Percentiles rank a stretch among this genome's conserved stretches.
phyloP scores from a whole-genome alignment of 1,140 invertebrate genomes.

The Neodiprion virginianus region DNA sequence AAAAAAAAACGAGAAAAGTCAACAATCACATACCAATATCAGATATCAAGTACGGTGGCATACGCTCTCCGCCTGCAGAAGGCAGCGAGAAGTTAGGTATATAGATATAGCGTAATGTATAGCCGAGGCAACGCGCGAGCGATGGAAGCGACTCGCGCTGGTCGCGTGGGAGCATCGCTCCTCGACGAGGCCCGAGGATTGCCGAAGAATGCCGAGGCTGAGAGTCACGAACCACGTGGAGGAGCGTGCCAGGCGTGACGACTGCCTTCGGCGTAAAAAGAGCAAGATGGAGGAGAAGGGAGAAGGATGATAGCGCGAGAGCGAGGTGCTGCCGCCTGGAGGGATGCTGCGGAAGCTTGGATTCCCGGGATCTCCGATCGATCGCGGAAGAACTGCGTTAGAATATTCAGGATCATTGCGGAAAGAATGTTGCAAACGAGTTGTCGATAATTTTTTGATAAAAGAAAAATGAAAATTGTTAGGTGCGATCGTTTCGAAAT shows the following conservation, averaged over 20 bases:
- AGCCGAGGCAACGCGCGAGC: constrained; percentile 14
- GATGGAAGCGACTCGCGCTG: constrained; percentile 36
- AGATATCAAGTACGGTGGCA: not conserved
- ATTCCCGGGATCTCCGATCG: not conserved
- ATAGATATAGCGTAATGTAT: not conserved
- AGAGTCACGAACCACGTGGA: constrained; percentile 51
- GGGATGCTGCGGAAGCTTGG: not conserved
- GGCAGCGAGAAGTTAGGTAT: not conserved
- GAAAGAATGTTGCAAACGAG: not conserved
- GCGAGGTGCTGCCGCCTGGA: constrained; percentile 25
- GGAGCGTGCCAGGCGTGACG: constrained; percentile 57
- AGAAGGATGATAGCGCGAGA: not conserved
- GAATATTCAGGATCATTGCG: not conserved
- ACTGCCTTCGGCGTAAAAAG: constrained; percentile 30
- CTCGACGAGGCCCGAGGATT: constrained; percentile 40
- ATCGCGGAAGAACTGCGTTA: not conserved
- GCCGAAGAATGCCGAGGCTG: constrained; percentile 40
- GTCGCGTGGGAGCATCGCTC: constrained; percentile 55
- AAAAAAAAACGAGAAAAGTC: not conserved
- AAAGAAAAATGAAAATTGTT: too few relatives aligned
- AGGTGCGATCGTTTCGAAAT: too few relatives aligned
- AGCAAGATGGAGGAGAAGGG: constrained; percentile 24
- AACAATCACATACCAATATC: not conserved
- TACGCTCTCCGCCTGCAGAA: not conserved
- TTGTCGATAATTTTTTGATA: not conserved